Percentiles rank a stretch among this genome's conserved stretches.
Conservation (phyloP, 1,140 invertebrate species). For the Euwallacea similis region DNA sequence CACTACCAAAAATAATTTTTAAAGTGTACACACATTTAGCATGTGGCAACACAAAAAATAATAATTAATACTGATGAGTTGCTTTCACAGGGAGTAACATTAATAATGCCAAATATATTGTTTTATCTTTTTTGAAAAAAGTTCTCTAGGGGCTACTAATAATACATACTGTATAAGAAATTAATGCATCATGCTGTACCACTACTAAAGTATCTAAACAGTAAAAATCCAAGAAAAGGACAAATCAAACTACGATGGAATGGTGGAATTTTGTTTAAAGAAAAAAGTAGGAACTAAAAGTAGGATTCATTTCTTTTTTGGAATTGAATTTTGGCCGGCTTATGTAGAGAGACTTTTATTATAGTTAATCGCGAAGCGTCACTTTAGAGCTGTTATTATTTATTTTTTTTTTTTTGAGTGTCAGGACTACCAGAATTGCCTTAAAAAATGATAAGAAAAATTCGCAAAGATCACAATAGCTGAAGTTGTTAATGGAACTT, state of each 20-base stretch:
- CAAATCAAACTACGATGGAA: constrained; percentile 35
- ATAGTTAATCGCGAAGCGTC: neutral
- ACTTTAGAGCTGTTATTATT: neutral
- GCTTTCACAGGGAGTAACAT: constrained; percentile 42
- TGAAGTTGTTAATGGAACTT: too few relatives aligned
- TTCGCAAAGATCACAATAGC: too few relatives aligned
- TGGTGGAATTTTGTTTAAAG: constrained; percentile 23
- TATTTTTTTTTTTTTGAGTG: neutral
- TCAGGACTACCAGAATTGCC: neutral
- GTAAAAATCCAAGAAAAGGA: constrained; percentile 31
- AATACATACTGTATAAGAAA: constrained; percentile 10
- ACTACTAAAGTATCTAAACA: constrained; percentile 31
- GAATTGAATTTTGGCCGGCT: too few relatives aligned
- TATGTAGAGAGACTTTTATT: too few relatives aligned
- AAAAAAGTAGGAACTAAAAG: constrained; percentile 23
- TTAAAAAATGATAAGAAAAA: neutral
- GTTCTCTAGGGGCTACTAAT: too few relatives aligned
- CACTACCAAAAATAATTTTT: too few relatives aligned
- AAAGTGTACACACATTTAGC: neutral
- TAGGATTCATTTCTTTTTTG: neutral
- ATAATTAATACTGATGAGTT: constrained; percentile 23
- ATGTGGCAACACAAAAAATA: neutral
- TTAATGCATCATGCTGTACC: constrained; percentile 35
- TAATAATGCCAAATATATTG: constrained; percentile 45
- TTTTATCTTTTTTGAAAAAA: neutral